phyloP scores from a whole-genome alignment of 23 tunicate genomes.

The Styela clava region DNA sequence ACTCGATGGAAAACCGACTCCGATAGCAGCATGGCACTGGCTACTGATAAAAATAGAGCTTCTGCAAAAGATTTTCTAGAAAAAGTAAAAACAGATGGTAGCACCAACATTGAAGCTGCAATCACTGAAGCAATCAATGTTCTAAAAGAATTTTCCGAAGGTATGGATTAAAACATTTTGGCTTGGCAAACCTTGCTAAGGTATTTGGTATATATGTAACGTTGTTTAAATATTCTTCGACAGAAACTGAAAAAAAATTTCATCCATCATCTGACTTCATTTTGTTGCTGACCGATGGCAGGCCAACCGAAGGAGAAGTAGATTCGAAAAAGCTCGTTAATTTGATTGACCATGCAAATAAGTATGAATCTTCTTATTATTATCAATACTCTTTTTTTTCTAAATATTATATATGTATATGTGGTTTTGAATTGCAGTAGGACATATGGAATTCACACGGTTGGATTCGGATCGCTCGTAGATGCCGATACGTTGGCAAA shows the following conservation, averaged over 20 bases:
- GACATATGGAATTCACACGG: constrained; percentile 41
- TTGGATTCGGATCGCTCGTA: constrained; percentile 50
- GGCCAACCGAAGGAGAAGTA: constrained; percentile 32
- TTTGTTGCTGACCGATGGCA: constrained; percentile 47
- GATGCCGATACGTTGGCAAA: constrained; percentile 29
- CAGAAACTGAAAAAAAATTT: not conserved
- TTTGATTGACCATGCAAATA: constrained; percentile 1
- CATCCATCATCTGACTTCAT: constrained; percentile 35
- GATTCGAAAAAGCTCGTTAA: not conserved
- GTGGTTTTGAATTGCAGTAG: constrained; percentile 9
- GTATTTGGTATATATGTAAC: not conserved
- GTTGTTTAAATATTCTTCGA: too few species aligned
- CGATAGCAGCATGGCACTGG: constrained; percentile 12
- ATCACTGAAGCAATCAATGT: constrained; percentile 14
- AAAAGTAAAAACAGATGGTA: constrained; percentile 23
- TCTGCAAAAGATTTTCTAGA: constrained; percentile 32
- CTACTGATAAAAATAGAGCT: not conserved
- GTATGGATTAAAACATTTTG: not conserved
- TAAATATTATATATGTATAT: not conserved
- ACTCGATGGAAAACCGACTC: constrained; percentile 26
- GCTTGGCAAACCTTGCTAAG: too few species aligned
- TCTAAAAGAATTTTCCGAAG: constrained; percentile 16
- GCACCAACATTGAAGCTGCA: constrained; percentile 36
- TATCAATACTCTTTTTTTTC: not conserved
- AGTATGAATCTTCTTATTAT: constrained; percentile 9